Evolutionary conservation across 1,140 invertebrate species (phyloP), one percentile per base, ranked within the genome.

Genomic region (Listronotus oregonensis): DNA sequence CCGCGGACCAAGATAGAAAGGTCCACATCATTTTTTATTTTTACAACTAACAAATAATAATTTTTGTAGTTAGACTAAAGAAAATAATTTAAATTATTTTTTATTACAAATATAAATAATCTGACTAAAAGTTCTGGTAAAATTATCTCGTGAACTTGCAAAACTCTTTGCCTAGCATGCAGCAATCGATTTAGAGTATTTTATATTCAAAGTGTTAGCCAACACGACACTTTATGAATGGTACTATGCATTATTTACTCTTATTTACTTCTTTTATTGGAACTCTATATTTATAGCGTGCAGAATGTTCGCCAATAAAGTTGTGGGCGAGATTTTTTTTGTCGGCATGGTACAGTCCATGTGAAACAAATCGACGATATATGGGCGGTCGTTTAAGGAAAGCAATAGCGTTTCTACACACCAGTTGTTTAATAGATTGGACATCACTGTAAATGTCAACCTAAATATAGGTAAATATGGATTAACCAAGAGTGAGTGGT

Each of bases 201-300:
- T 49, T 15, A 49, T 17, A 49, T 49, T 18, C 21, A 56, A 56
- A 56, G 54, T 56, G 54, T 56, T 56, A 39, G 54, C 12, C 17
- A 56, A 56, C 54, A 56, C 54, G 54, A 52, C 50, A 52, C 32
- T 52, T 52, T 52, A 52, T 52, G 50, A 56, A 56, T 56, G 54
- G 34, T 27, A 56, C 54, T 32, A 32, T 40, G 39, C 54, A 34
- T 15, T 52, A 52, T 52, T 52, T 52, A 52, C 18, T 52, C 18
- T 27, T 27, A 52, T 56, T 15, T 43, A 21, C 15, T 56, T 42
- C 54, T 56, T 56, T 56, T 56, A 56, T 56, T 56, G 42, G 54
- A 43, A 56, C n/a, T 40, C 18, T 40, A 56, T 56, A 56, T 56
- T 56, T 56, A 56, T 42, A 42, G 54, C 54, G 54, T 56, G 54